Evolutionary conservation across 2,888 invertebrate species (phyloP).

Genomic region (Tenthredo mesomela): DNA sequence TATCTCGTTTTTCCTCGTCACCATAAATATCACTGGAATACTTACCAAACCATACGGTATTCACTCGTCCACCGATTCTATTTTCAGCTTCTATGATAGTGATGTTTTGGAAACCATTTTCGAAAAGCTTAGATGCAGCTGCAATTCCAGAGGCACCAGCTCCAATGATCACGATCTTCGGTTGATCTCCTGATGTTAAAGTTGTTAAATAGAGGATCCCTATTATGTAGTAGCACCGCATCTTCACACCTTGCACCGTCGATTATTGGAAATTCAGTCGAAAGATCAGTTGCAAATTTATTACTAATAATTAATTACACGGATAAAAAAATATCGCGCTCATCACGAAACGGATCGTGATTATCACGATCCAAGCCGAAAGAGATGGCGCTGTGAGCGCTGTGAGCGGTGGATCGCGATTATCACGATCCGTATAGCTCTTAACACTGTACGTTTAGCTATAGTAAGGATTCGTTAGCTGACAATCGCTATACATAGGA

Average conservation of each 20-base stretch:
- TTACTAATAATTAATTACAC: no score
- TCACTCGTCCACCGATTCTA: constrained; percentile 79
- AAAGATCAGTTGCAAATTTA: neutral
- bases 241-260: neutral
- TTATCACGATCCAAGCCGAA: no score
- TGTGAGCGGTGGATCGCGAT: no score
- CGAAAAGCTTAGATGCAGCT: constrained; percentile 79
- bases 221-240: neutral
- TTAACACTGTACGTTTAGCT: no score
- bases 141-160: constrained; percentile 81
- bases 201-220: neutral
- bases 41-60: constrained; percentile 77
- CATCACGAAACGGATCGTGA: no score
- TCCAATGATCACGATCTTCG: constrained; percentile 80
- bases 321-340: no score
- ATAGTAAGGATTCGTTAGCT: no score
- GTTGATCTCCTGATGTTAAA: constrained; percentile 30
- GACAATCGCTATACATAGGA: no score
- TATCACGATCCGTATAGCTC: no score
- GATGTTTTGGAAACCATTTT: constrained; percentile 77
- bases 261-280: neutral
- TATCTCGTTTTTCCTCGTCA: neutral
- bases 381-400: no score
- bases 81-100: constrained; percentile 79
- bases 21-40: neutral